A percentile compares a stretch with the other conserved stretches of the same genome.
Conservation (phyloP, 2,888 invertebrate species). For the Strigamia maritima region DNA sequence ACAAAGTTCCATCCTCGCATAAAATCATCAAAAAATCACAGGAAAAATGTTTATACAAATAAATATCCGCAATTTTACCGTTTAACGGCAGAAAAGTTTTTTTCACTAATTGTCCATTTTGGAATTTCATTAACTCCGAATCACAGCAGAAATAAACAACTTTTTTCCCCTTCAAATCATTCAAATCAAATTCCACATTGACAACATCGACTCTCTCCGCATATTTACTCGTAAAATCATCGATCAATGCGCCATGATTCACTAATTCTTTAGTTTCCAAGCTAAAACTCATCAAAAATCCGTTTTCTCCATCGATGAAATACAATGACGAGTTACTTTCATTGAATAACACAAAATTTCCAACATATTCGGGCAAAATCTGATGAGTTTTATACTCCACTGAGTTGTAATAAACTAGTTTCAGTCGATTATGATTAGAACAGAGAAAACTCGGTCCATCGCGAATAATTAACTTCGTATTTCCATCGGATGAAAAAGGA, state of each 20-base stretch:
- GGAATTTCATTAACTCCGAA: not conserved
- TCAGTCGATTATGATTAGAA: not conserved
- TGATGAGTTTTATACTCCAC: not conserved
- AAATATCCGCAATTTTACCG: not conserved
- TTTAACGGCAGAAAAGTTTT: not conserved
- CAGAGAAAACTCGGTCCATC: not conserved
- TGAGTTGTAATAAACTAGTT: not conserved
- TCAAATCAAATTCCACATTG: not conserved
- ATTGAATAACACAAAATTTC: not conserved
- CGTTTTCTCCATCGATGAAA: no score
- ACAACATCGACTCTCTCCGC: not conserved
- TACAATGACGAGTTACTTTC: no score
- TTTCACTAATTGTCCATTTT: not conserved
- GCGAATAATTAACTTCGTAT: not conserved
- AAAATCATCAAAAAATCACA: not conserved
- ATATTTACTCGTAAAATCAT: not conserved
- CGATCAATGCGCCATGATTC: not conserved
- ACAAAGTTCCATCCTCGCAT: not conserved
- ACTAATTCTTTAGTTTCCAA: not conserved
- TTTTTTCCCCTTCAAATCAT: not conserved
- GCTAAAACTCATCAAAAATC: no score
- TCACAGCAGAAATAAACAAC: not conserved
- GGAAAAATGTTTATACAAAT: not conserved
- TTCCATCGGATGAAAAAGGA: not conserved
- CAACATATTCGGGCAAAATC: not conserved